Conservation (phyloP, 2,888 invertebrate genomes). For the Andrena dorsata region DNA sequence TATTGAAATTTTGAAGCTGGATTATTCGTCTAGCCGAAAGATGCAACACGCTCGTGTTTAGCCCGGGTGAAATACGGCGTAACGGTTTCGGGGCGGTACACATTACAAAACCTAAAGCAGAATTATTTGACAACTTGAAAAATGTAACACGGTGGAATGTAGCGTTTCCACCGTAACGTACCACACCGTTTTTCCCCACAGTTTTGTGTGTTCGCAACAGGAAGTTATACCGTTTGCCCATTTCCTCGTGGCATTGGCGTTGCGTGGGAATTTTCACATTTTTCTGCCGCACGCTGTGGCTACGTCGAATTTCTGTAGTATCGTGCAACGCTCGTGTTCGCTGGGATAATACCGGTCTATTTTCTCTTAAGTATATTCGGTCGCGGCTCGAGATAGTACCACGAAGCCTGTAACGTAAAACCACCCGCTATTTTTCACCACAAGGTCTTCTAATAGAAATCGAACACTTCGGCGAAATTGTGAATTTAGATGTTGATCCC, state of each 20-base stretch:
- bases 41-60: neutral
- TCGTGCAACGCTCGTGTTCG: constrained; percentile 17
- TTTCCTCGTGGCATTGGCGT: constrained; percentile 21
- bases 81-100: neutral
- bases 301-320: constrained; percentile 30
- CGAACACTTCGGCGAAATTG: neutral
- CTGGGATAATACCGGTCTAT: neutral
- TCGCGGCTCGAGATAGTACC: neutral
- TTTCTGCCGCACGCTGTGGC: constrained; percentile 28
- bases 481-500: too few species aligned
- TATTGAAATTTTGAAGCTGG: neutral
- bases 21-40: constrained; percentile 8
- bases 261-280: constrained; percentile 33
- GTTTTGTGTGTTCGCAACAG: constrained; percentile 8
- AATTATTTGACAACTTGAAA: constrained; percentile 51
- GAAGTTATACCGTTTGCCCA: constrained; percentile 25
- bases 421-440: too few species aligned
- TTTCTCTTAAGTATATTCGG: neutral
- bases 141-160: constrained; percentile 23
- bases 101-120: constrained; percentile 22
- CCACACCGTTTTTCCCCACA: constrained; percentile 15
- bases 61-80: constrained; percentile 23
- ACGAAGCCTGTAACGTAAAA: too few species aligned
- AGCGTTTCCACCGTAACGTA: constrained; percentile 11
- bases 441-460: neutral